Evolutionary conservation across 2,113 vertebrate species (phyloP).

Genomic region (Sinocyclocheilus maitianheensis): DNA sequence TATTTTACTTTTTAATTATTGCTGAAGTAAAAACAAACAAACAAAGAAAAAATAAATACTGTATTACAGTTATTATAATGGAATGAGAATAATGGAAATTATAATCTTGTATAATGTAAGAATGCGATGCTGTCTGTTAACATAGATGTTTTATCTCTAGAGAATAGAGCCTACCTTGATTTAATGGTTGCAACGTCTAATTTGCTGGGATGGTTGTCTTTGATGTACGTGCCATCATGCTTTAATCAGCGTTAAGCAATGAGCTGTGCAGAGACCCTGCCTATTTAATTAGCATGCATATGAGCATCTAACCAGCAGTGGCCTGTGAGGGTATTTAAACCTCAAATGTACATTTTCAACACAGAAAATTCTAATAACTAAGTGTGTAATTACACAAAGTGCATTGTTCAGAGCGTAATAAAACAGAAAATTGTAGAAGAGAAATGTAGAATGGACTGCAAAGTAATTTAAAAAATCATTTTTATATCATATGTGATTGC

Average conservation of each 20-base stretch:
- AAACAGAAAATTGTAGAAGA: slow-evolving; percentile 42
- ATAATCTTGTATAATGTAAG: background rate
- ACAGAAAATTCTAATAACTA: slow-evolving; percentile 68
- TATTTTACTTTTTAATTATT: background rate
- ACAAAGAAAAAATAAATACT: background rate
- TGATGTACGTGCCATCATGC: slow-evolving; percentile 73
- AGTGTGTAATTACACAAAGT: slow-evolving; percentile 61
- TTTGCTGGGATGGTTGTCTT: slow-evolving; percentile 73
- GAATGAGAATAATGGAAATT: background rate
- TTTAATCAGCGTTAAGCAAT: slow-evolving; percentile 72
- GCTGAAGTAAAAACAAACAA: background rate
- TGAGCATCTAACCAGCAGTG: slow-evolving; percentile 65
- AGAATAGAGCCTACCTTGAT: slow-evolving; percentile 61
- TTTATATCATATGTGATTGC: background rate
- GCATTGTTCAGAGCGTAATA: slow-evolving; percentile 55
- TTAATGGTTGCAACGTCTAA: slow-evolving; percentile 70
- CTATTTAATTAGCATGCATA: slow-evolving; percentile 70
- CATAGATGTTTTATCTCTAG: slow-evolving; percentile 59
- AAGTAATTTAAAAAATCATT: background rate
- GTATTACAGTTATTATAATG: background rate
- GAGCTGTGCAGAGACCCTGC: slow-evolving; percentile 67
- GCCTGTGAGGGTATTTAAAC: slow-evolving; percentile 62
- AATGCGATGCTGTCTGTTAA: slow-evolving; percentile 54
- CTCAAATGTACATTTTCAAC: slow-evolving; percentile 65
- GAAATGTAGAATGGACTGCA: background rate